A percentile compares a stretch with the other conserved stretches of the same genome.
Evolutionary conservation across 2,888 invertebrate genomes (phyloP).

Genomic region (Drosophila basisetae): DNA sequence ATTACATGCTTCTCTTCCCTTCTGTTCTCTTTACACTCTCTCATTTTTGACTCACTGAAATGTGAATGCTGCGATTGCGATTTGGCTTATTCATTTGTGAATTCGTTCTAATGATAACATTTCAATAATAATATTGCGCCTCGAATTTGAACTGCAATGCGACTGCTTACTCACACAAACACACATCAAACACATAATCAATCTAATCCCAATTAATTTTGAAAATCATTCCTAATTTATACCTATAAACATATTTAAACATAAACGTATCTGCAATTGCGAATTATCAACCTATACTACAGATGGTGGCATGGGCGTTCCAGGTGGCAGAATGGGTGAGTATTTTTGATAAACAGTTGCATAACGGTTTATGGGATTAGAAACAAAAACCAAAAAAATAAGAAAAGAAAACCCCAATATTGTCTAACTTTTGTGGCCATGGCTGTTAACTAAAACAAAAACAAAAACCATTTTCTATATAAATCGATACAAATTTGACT

Average conservation of each 20-base stretch:
- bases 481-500: slow-evolving; percentile 43
- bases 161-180: slow-evolving; percentile 49
- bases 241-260: slow-evolving; percentile 35
- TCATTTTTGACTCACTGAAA: slow-evolving; percentile 20
- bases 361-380: slow-evolving; percentile 40
- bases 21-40: slow-evolving; percentile 44
- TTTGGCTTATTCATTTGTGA: slow-evolving; percentile 71
- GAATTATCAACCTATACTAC: slow-evolving; percentile 71
- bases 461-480: slow-evolving; percentile 2
- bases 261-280: slow-evolving; percentile 30
- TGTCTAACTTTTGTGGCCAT: slow-evolving; percentile 25
- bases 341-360: slow-evolving; percentile 58
- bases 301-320: slow-evolving; percentile 84
- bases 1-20: slow-evolving; percentile 33
- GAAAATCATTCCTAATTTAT: slow-evolving; percentile 23
- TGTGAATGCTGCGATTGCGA: slow-evolving; percentile 66
- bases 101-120: slow-evolving; percentile 61
- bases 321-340: slow-evolving; percentile 85
- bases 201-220: slow-evolving; percentile 30
- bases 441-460: slow-evolving; percentile 40
- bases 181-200: slow-evolving; percentile 27
- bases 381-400: slow-evolving; percentile 8
- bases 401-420: background rate
- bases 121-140: slow-evolving; percentile 41
- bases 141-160: slow-evolving; percentile 42